Evolutionary conservation across 2,113 vertebrate species (phyloP), one percentile per base, ranked within the genome.

Genomic region (Phoenicopterus ruber): DNA sequence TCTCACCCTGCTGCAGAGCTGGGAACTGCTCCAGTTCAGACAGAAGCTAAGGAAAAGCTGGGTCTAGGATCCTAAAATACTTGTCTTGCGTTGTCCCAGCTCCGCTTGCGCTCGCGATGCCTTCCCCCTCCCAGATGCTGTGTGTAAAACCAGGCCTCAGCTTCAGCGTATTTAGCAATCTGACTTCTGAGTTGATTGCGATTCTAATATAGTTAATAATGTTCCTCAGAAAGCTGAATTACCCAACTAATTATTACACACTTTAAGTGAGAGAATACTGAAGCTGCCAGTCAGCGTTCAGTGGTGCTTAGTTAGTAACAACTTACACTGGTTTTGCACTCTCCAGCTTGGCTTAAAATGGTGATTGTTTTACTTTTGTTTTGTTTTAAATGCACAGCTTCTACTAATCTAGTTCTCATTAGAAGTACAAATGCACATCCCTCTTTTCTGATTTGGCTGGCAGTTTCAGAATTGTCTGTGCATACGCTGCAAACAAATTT

Each of bases 401-500:
- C 94, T 76, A 58, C 67, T 95, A 82, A 88, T 83, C 72, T 69
- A 44, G 44, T 92, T 91, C 86, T 94, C 86, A 79, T 82, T 82
- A 76, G 54, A 77, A 73, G 70, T 24, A 85, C 86, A 49, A 46
- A 29, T 49, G 80, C 58, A 94, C 94, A 94, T 50, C 69, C 31
- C 62, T 84, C 72, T 73, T 94, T 82, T 94, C 86, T 92, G 81
- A 79, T 92, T 58, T 67, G 59, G 76, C 82, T 87, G 91, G 61
- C 89, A 86, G 65, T 61, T 94, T 66, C 81, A 85, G 94, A 93
- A 70, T 40, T 82, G 69, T 52, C 91, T 94, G 58, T 13, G 79
- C 57, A 38, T 28, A 40, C 1, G 62, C 61, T 4, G 66, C 86
- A 95, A 94, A 90, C 86, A 95, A 84, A 89, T 85, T 87, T 80